Evolutionary conservation across 2,113 vertebrate species (phyloP), one percentile per base, ranked within the genome.

Genomic region (Gallinago media): DNA sequence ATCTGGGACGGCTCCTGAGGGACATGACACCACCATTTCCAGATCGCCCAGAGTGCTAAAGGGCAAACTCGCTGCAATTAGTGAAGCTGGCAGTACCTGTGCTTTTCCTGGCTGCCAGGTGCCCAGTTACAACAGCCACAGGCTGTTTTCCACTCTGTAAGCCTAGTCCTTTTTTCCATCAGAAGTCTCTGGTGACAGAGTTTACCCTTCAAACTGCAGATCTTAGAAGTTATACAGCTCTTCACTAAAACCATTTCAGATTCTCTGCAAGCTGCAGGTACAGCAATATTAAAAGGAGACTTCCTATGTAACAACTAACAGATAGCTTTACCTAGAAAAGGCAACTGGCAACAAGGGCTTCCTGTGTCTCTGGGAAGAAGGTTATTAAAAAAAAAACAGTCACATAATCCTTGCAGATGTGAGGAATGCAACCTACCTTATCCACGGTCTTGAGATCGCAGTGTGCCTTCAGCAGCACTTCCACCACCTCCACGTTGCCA

Each of bases 401-500:
- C 9, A 36, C 8, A 10, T 54, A 36, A 56, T 68, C 21, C 12
- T 70, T 73, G 36, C 22, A 46, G 2, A 9, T 29, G 7, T 44
- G 31, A 79, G 58, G 47, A 93, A 62, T 13, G 25, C 22, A 75
- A 11, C n/a, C 86, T 97, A 99, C 99, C 98, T 98, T 98, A 74
- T 99, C 98, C 31, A 44, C 12, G 3, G 98, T 72, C 56, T 97
- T 98, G 68, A 99, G 96, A 94, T 99, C 96, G 22, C 98, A 97
- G n/a, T 97, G 97, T 12, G 98, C 95, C 98, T 98, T 99, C 78
- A 99, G 97, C 74, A 99, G 98, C 73, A 98, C 97, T 83, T 99
- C 99, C 79, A 98, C 98, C 22, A 99, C 81, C 17, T 99, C 99
- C 88, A 98, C 97, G 40, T 98, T 98, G 68, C 98, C 99, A 95